phyloP scores from a whole-genome alignment of 2,113 vertebrate genomes.

The Misgurnus mizolepis region DNA sequence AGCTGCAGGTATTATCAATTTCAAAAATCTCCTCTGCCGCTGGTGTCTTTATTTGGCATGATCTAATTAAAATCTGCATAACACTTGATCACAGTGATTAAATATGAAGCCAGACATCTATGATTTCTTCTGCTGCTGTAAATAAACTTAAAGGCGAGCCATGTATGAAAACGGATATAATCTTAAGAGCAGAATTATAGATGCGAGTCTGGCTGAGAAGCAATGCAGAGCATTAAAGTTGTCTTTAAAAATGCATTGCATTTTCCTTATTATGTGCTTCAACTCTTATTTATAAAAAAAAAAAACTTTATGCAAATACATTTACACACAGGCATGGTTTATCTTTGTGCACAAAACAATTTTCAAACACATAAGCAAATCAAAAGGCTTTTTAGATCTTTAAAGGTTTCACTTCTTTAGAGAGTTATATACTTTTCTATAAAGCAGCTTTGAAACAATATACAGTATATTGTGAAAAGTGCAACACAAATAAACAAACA shows the following conservation, averaged over 20 bases:
- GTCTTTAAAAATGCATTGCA: no score
- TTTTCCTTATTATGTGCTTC: no score
- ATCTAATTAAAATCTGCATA: conserved; percentile 16
- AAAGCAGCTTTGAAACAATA: no score
- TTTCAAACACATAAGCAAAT: no score
- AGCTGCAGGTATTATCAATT: not conserved
- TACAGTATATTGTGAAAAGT: not conserved
- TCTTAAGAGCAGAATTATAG: not conserved
- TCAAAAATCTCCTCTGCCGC: not conserved
- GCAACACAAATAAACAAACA: not conserved
- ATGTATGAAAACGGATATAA: not conserved
- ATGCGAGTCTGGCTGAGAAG: not conserved
- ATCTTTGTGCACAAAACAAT: no score
- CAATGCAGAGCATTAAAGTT: no score
- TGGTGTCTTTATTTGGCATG: conserved; percentile 1
- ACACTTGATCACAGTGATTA: not conserved
- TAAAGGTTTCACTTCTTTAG: no score
- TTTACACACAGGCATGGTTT: no score
- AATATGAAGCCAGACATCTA: not conserved
- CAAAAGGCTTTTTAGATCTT: no score
- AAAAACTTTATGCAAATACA: no score
- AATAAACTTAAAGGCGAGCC: not conserved
- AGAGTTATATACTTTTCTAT: no score
- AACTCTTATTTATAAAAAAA: no score
- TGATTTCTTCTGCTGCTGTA: not conserved